Base-by-base conservation (phyloP, 2,113 vertebrate species). In the Oceanodroma tethys region DNA sequence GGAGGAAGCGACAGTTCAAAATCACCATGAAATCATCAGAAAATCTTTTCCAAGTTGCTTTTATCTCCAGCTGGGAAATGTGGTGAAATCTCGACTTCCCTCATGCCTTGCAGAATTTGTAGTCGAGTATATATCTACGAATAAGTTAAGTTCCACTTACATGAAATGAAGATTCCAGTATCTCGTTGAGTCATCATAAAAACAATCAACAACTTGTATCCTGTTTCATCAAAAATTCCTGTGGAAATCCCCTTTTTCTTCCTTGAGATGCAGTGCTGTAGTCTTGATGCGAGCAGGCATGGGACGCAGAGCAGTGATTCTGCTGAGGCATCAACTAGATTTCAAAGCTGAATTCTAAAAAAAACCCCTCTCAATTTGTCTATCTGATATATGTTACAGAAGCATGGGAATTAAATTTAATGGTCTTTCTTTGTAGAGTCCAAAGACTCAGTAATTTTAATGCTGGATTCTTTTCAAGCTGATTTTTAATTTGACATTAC, bases 271-370 rank as follows among this genome's bases (percentile, higher is more conserved):
- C 4, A 10, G 47, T 68, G 70, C 48, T 43, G 7, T 25, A 56
- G 36, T 3, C 48, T 87, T 48, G 67, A 76, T 48, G 79, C 2
- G 18, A 81, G 88, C 56, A 72, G 47, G 65, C 3, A 3, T 67
- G 84, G 78, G 81, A 82, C 62, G 84, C 81, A 93, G 53, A 71
- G 71, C 87, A 23, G 53, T 7, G 48, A 80, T 87, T 91, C 78
- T 96, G 93, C 95, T 96, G 95, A 96, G 87, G 15, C 90, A 88
- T 66, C 85, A 70, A 7, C 47, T 6, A 7, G 20, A n/a, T 86
- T 96, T 93, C 84, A 95, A 91, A 94, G 93, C 71, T 89, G 84
- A 58, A 60, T 72, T 48, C 59, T 60, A 11, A 63, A 90, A 78
- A 20, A 14, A 29, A 40, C 0, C 18, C 40, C 43, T 81, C 84